Evolutionary conservation across 2,888 invertebrate species (phyloP).

Genomic region (Slavum lentiscoides): DNA sequence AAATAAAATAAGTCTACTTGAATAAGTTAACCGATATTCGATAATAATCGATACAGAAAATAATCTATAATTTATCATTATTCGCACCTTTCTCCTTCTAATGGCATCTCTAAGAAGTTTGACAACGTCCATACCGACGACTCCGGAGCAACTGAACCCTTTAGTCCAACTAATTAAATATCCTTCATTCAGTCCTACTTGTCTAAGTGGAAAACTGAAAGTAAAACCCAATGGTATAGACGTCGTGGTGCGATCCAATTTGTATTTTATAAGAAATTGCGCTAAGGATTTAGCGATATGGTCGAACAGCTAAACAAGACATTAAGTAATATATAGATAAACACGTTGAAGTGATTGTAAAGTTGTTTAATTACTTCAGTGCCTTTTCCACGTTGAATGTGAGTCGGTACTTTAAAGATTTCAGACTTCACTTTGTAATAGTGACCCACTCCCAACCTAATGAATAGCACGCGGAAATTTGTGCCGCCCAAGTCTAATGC

Average conservation of each 20-base stretch:
- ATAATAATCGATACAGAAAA: background rate
- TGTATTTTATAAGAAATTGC: constrained; percentile 61
- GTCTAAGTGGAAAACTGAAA: constrained; percentile 82
- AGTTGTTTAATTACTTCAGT: constrained; percentile 55
- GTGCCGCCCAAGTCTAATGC: constrained; percentile 97
- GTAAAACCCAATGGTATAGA: constrained; percentile 75
- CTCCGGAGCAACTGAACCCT: constrained; percentile 75
- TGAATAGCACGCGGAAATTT: constrained; percentile 92
- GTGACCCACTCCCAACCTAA: constrained; percentile 80
- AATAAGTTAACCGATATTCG: too few relatives aligned
- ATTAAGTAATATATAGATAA: background rate
- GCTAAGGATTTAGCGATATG: constrained; percentile 65
- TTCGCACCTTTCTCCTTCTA: constrained; percentile 5
- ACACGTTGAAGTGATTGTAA: too few relatives aligned
- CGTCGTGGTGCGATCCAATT: constrained; percentile 59
- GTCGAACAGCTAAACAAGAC: constrained; percentile 63
- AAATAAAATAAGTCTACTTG: too few relatives aligned
- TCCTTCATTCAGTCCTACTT: constrained; percentile 72
- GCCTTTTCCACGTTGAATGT: constrained; percentile 92
- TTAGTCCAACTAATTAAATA: constrained; percentile 82
- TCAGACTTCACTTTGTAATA: constrained; percentile 91
- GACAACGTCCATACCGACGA: constrained; percentile 72
- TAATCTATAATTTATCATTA: background rate
- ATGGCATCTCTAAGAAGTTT: constrained; percentile 65
- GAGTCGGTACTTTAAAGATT: constrained; percentile 93